Conservation (phyloP, 1,140 invertebrate genomes). For the Akabosia matsudoensis region DNA sequence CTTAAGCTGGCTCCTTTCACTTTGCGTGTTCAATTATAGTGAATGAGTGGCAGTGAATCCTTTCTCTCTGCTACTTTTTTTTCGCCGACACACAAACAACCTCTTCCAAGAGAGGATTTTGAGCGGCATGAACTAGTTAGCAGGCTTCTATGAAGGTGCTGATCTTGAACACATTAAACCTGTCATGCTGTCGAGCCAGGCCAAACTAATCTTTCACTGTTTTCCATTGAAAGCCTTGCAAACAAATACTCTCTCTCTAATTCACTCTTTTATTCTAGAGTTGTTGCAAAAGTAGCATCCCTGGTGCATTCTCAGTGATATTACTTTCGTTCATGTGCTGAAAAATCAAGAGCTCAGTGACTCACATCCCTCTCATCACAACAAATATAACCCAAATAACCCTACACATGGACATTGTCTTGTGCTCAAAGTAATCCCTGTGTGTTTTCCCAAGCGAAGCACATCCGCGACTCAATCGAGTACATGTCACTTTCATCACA, state of each 20-base stretch:
- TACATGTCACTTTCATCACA: conserved; percentile 10
- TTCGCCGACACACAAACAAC: neutral
- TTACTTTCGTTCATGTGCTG: conserved; percentile 16
- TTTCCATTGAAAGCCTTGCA: conserved; percentile 3
- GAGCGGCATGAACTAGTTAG: too few species aligned
- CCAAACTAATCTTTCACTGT: conserved; percentile 3
- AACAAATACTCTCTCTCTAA: neutral
- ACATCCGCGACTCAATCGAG: neutral
- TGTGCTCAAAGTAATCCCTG: neutral
- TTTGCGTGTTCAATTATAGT: neutral
- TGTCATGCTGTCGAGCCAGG: neutral
- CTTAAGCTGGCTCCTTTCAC: neutral
- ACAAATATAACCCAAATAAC: conserved; percentile 1
- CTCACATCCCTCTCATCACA: neutral
- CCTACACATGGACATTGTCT: neutral
- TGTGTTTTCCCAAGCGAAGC: neutral
- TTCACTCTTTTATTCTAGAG: neutral
- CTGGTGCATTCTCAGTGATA: conserved; percentile 9
- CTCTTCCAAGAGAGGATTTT: too few species aligned
- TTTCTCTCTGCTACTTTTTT: neutral
- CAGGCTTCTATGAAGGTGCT: neutral
- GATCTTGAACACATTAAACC: conserved; percentile 23
- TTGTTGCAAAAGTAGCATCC: neutral
- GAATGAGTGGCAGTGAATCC: conserved; percentile 1
- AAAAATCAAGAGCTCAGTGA: conserved; percentile 1